These are phyloP conservation scores for Gymnothorax reevesii DNA, from an alignment of 2,797 vertebrate genomes.

Conservation along the genomic window DNA sequence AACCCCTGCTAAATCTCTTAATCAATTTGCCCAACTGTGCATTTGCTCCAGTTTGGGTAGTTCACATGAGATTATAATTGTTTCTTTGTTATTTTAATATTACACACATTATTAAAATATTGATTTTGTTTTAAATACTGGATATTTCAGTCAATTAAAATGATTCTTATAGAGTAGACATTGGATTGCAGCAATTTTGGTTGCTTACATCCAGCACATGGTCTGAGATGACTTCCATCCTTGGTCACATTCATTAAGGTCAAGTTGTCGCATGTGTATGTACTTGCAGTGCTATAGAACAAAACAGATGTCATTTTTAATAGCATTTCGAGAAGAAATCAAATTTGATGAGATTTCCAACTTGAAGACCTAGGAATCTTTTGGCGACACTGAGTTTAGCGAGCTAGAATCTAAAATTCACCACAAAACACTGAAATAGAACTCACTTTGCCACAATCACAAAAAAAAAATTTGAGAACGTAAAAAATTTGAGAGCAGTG, in stretches of 20 bases:
- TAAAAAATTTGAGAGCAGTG: slow-evolving; percentile 70
- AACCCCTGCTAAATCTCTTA: background rate
- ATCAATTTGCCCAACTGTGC: background rate
- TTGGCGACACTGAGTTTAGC: background rate
- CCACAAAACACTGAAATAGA: slow-evolving; percentile 11
- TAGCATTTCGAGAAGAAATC: background rate
- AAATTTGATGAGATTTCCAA: background rate
- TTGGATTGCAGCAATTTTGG: background rate
- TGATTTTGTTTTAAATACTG: background rate
- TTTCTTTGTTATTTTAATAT: background rate
- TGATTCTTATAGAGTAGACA: background rate
- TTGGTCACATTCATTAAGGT: background rate
- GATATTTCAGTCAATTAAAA: background rate
- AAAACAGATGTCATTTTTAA: background rate
- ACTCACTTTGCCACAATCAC: background rate
- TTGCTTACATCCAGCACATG: background rate
- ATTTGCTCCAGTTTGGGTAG: background rate
- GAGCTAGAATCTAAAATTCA: background rate
- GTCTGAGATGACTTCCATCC: background rate
- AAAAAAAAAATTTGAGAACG: slow-evolving; percentile 43
- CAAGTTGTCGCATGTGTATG: background rate
- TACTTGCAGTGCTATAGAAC: background rate
- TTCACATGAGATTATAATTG: background rate
- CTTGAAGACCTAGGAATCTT: background rate
- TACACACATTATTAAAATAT: background rate